Conservation (phyloP, 2,888 invertebrate species). For the Xestobium rufovillosum region DNA sequence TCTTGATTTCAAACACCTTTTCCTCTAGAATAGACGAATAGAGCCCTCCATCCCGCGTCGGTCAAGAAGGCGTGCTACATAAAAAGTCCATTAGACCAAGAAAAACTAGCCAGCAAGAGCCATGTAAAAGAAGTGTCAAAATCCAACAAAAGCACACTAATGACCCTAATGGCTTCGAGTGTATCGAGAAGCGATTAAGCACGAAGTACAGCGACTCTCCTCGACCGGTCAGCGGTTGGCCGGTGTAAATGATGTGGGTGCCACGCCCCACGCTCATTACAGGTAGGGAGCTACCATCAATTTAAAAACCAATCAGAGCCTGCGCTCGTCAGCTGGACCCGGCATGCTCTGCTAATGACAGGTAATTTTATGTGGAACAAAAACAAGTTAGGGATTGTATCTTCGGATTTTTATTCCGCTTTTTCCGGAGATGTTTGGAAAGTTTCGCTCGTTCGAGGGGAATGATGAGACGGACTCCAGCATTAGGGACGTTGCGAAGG, state of each 20-base stretch:
- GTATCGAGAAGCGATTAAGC: conserved; percentile 41
- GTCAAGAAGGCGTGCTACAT: conserved; percentile 20
- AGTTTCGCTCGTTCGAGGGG: too few species aligned
- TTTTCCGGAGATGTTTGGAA: conserved; percentile 19
- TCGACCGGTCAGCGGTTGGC: conserved; percentile 41
- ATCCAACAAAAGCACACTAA: conserved; percentile 30
- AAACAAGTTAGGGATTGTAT: conserved; percentile 35
- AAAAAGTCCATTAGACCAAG: conserved; percentile 28
- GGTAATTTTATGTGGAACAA: conserved; percentile 38
- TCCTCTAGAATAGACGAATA: too few species aligned
- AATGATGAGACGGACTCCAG: too few species aligned
- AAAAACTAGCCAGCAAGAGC: conserved; percentile 20
- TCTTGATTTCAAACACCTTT: too few species aligned
- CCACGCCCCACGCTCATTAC: conserved; percentile 43
- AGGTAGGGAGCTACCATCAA: conserved; percentile 44
- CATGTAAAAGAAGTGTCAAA: conserved; percentile 33
- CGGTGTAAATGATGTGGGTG: conserved; percentile 43
- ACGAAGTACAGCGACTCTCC: conserved; percentile 26
- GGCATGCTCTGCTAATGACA: conserved; percentile 37
- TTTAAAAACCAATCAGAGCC: conserved; percentile 44
- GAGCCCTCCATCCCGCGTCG: conserved; percentile 4
- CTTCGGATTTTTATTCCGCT: conserved; percentile 23
- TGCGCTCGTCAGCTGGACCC: conserved; percentile 37
- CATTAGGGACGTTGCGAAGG: too few species aligned
- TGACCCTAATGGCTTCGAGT: conserved; percentile 37